A percentile compares a stretch with the other conserved stretches of the same genome.
These are phyloP conservation scores for Poeciliopsis presidionis DNA, from an alignment of 2,797 vertebrate species.

Conservation along the genomic window DNA sequence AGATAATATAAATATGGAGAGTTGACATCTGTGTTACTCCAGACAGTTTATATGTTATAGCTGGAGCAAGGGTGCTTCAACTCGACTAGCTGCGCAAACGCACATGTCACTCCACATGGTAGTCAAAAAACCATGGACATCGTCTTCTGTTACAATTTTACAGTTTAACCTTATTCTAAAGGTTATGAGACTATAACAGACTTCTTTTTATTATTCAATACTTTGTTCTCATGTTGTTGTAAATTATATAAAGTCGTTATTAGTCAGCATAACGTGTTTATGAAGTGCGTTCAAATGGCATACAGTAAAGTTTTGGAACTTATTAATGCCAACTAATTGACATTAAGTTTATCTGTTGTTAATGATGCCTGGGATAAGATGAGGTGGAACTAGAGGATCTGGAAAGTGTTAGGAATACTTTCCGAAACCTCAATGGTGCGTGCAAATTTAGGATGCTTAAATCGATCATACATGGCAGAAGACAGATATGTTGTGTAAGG, in stretches of 20 bases:
- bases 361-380: not conserved
- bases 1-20: fast-evolving
- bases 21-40: too few relatives aligned
- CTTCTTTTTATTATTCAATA: fast-evolving
- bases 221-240: not conserved
- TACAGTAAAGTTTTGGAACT: not conserved
- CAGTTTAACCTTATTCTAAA: fast-evolving
- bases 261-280: constrained; percentile 38
- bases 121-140: not conserved
- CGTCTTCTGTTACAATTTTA: fast-evolving
- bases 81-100: constrained; percentile 62
- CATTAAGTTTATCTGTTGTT: not conserved
- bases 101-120: constrained; percentile 85
- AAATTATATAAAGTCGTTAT: not conserved
- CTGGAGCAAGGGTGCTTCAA: constrained; percentile 14
- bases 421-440: not conserved
- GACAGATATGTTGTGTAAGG: not conserved
- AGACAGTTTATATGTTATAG: not conserved
- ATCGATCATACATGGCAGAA: not conserved
- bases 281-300: not conserved
- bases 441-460: not conserved
- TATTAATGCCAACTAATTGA: not conserved
- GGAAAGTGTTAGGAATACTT: not conserved
- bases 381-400: not conserved
- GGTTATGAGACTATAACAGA: fast-evolving